Evolutionary conservation across 2,113 vertebrate genomes (phyloP).

Genomic region (Hystrix brachyura): DNA sequence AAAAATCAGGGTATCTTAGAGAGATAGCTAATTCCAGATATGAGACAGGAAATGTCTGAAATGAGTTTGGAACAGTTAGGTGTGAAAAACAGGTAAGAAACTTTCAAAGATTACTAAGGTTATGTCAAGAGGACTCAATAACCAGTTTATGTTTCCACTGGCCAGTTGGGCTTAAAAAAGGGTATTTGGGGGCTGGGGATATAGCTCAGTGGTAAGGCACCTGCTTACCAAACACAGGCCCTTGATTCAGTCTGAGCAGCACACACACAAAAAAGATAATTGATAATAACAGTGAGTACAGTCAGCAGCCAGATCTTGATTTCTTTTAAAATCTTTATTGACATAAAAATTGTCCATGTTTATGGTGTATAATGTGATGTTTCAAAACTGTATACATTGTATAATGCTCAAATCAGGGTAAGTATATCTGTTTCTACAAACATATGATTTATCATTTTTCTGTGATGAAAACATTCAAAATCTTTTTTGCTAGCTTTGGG

Average conservation of each 20-base stretch:
- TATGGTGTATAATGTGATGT: not conserved
- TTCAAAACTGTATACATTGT: not conserved
- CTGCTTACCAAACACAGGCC: not conserved
- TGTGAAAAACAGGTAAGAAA: not conserved
- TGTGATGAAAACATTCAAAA: not conserved
- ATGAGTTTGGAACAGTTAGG: constrained; percentile 2
- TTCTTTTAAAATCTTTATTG: not conserved
- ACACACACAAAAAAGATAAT: not conserved
- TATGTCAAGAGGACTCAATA: not conserved
- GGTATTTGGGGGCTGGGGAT: not conserved
- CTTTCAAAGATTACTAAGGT: not conserved
- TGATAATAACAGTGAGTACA: not conserved
- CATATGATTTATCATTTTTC: not conserved
- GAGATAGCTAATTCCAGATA: constrained; percentile 15
- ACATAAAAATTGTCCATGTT: not conserved
- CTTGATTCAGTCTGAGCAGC: not conserved
- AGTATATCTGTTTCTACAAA: not conserved
- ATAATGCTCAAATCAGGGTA: not conserved
- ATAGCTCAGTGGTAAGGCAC: not conserved
- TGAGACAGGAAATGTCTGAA: not conserved
- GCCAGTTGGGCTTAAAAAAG: not conserved
- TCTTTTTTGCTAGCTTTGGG: not conserved
- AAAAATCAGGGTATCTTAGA: constrained; percentile 12
- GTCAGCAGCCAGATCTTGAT: not conserved
- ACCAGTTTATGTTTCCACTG: constrained; percentile 1